Percentiles rank a stretch among this genome's conserved stretches.
Evolutionary conservation across 2,113 vertebrate genomes (phyloP).

Genomic region (Triplophysa siluroides): DNA sequence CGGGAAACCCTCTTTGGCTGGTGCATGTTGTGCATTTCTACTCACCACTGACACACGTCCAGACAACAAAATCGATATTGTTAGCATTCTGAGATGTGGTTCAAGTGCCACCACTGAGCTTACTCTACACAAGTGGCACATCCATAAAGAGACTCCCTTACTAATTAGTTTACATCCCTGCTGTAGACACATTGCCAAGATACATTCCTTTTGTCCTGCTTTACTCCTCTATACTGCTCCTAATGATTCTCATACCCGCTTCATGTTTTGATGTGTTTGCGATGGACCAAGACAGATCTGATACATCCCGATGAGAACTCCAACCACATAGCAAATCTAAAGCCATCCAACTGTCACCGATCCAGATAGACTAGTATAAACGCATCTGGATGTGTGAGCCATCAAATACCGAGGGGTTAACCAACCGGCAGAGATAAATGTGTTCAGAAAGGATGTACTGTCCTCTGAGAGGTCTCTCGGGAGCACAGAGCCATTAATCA

Average conservation of each 20-base stretch:
- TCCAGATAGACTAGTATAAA: conserved; percentile 19
- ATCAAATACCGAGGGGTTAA: conserved; percentile 5
- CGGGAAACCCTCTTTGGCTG: neutral
- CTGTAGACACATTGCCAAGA: neutral
- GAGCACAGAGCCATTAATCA: conserved; percentile 1
- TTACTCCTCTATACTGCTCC: conserved; percentile 14
- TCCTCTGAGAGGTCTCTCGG: neutral
- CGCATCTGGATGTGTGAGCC: conserved; percentile 31
- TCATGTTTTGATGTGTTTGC: conserved; percentile 31
- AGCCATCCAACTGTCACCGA: conserved; percentile 4
- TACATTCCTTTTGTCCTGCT: conserved; percentile 11
- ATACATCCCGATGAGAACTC: conserved; percentile 1
- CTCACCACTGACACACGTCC: neutral
- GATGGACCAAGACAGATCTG: neutral
- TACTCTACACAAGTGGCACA: neutral
- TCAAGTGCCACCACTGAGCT: neutral
- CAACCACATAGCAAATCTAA: conserved; percentile 21
- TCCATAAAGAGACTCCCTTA: neutral
- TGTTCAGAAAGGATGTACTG: neutral
- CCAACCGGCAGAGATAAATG: neutral
- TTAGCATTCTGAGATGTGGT: neutral
- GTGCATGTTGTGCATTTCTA: neutral
- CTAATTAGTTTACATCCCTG: conserved; percentile 15
- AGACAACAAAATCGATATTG: neutral
- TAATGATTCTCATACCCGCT: conserved; percentile 26